phyloP scores from a whole-genome alignment of 2,113 vertebrate species.

The Myrmecophaga tridactyla region DNA sequence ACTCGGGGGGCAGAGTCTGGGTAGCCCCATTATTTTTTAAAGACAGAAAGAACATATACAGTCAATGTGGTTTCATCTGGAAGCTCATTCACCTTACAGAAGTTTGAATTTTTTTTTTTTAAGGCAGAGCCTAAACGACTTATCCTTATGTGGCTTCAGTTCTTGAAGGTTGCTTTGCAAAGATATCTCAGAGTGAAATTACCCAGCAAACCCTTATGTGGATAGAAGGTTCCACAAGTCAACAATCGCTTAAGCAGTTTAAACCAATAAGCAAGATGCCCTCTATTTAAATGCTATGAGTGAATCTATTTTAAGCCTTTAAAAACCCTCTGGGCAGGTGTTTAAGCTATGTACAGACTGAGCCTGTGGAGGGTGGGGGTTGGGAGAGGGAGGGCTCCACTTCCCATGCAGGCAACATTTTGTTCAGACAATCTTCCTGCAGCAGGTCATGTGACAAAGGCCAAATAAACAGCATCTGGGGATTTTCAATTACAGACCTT shows the following conservation, averaged over 20 bases:
- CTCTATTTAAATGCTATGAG: conserved; percentile 85
- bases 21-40: not conserved
- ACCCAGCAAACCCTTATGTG: conserved; percentile 82
- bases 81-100: not conserved
- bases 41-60: not conserved
- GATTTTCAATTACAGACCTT: conserved; percentile 90
- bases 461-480: conserved; percentile 94
- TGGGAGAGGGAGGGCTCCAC: conserved; percentile 74
- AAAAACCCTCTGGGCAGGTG: conserved; percentile 90
- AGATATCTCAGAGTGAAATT: conserved; percentile 76
- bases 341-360: conserved; percentile 78
- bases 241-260: conserved; percentile 86
- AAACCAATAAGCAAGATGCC: conserved; percentile 83
- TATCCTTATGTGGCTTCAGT: not conserved
- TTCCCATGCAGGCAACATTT: conserved; percentile 84
- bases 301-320: conserved; percentile 87
- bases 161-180: conserved; percentile 66
- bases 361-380: conserved; percentile 60
- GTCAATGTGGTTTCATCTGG: not conserved
- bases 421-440: conserved; percentile 85
- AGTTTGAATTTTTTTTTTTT: no score
- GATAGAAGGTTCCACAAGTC: conserved; percentile 84
- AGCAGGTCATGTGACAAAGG: conserved; percentile 87
- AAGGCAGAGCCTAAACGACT: not conserved
- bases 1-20: not conserved